Conservation (phyloP, 2,888 invertebrate species). For the Microctonus hyperodae region DNA sequence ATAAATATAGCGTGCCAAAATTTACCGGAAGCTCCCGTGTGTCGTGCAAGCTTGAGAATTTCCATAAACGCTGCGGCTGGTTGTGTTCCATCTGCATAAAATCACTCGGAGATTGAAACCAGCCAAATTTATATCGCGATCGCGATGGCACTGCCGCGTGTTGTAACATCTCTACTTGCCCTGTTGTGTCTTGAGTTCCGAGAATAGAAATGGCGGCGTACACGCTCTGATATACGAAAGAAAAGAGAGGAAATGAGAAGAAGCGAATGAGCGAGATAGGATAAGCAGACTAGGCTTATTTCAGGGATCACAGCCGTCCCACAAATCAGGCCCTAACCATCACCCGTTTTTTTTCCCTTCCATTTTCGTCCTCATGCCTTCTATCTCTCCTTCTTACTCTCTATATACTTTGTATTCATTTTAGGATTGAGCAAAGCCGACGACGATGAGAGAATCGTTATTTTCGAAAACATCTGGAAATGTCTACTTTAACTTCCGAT, state of each 20-base stretch:
- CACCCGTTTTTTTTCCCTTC: conserved; percentile 19
- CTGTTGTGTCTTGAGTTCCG: conserved; percentile 35
- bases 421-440: conserved; percentile 25
- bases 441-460: conserved; percentile 38
- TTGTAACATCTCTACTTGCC: conserved; percentile 28
- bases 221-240: conserved; percentile 30
- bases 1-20: conserved; percentile 15
- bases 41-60: conserved; percentile 38
- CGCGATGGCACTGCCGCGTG: conserved; percentile 32
- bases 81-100: conserved; percentile 40
- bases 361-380: conserved; percentile 22
- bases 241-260: conserved; percentile 5
- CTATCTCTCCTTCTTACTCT: conserved; percentile 1
- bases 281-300: conserved; percentile 36
- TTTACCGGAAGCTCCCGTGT: conserved; percentile 15
- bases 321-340: conserved; percentile 41
- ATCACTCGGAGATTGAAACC: conserved; percentile 36
- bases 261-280: conserved; percentile 21
- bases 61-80: conserved; percentile 40
- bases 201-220: conserved; percentile 37
- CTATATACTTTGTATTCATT: conserved; percentile 1
- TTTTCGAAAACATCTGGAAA: conserved; percentile 50
- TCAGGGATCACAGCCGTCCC: conserved; percentile 37
- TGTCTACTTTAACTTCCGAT: conserved; percentile 39
- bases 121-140: conserved; percentile 33